Percentiles rank a stretch among this genome's conserved stretches.
Conservation (phyloP, 2,888 invertebrate genomes). For the Lasioglossum pauxillum region DNA sequence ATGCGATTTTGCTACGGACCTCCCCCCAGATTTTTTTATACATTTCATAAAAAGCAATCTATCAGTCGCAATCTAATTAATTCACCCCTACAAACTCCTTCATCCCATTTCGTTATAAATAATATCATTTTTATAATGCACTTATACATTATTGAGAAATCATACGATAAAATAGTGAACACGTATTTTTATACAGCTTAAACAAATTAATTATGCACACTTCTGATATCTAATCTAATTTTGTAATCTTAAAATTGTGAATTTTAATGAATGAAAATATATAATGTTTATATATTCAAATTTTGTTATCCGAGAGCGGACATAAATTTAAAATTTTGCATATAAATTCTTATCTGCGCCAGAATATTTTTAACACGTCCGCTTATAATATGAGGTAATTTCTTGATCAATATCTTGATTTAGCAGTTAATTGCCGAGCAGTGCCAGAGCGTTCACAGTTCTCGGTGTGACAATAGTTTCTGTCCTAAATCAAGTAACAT, state of each 20-base stretch:
- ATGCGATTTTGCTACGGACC: not conserved
- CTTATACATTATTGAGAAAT: too few relatives aligned
- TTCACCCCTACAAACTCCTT: not conserved
- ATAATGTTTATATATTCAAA: not conserved
- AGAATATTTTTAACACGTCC: not conserved
- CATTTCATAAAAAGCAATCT: not conserved
- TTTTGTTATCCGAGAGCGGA: not conserved
- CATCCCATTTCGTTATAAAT: not conserved
- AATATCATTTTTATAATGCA: not conserved
- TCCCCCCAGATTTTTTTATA: not conserved
- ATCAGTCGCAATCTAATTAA: not conserved
- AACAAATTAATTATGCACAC: not conserved
- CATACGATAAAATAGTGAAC: too few relatives aligned
- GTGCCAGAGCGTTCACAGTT: not conserved
- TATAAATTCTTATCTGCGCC: not conserved
- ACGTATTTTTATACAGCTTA: not conserved
- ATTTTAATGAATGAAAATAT: not conserved
- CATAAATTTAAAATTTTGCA: not conserved
- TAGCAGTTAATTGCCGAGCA: slow-evolving; percentile 3
- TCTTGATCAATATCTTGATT: slow-evolving; percentile 1
- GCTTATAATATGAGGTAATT: not conserved
- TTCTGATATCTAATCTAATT: not conserved
- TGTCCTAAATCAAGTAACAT: not conserved
- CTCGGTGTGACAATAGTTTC: not conserved
- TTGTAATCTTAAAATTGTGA: too few relatives aligned